These are phyloP conservation scores for Drosophila multiciliata DNA, from an alignment of 2,888 invertebrate species.

Conservation along the genomic window DNA sequence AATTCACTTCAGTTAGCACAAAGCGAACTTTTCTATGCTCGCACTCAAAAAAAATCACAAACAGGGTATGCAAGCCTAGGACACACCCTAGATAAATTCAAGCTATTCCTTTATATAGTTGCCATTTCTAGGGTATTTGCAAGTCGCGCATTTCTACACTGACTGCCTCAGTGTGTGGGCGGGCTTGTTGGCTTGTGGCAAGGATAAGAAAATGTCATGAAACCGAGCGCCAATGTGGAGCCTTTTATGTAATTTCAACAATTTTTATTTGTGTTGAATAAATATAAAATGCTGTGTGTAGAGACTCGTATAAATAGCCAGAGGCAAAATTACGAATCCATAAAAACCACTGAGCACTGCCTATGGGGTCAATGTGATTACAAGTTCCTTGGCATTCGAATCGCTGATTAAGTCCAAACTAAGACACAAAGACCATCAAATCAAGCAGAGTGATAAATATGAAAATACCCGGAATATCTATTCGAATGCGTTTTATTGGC, in stretches of 20 bases:
- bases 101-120: background rate
- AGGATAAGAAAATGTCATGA: constrained; percentile 76
- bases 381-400: constrained; percentile 30
- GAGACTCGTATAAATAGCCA: constrained; percentile 47
- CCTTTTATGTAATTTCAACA: constrained; percentile 74
- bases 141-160: constrained; percentile 19
- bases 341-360: constrained; percentile 28
- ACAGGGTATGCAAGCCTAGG: constrained; percentile 20
- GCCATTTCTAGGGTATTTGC: constrained; percentile 12
- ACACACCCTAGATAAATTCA: background rate
- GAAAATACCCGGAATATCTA: constrained; percentile 2
- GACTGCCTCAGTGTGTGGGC: constrained; percentile 48
- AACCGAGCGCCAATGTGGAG: constrained; percentile 76
- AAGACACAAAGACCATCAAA: background rate
- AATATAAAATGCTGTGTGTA: constrained; percentile 13
- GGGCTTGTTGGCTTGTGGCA: constrained; percentile 29
- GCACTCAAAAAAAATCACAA: background rate
- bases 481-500: constrained; percentile 4
- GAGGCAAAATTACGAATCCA: constrained; percentile 37
- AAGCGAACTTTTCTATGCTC: constrained; percentile 30
- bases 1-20: constrained; percentile 41
- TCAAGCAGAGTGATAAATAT: constrained; percentile 4
- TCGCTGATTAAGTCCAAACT: constrained; percentile 29
- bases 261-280: constrained; percentile 61
- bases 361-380: constrained; percentile 35